phyloP scores from a whole-genome alignment of 2,888 invertebrate species.

The Scaptomyza reducta region DNA sequence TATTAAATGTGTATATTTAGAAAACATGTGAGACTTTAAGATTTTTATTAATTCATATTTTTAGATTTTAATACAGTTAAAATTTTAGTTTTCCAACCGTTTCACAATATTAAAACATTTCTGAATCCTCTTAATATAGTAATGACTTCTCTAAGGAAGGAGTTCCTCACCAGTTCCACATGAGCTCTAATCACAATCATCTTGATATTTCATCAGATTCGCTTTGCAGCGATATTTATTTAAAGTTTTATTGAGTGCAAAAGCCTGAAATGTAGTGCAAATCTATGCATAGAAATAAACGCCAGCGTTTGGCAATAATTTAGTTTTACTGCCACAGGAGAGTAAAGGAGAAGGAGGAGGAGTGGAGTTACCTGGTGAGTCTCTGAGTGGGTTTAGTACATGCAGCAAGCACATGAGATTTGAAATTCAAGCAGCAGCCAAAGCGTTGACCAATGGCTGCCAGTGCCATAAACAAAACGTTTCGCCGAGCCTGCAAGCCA shows the following conservation, averaged over 20 bases:
- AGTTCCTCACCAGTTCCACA: neutral
- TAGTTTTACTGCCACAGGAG: conserved; percentile 55
- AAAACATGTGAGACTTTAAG: neutral
- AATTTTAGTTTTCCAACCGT: no score
- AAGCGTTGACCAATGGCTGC: conserved; percentile 72
- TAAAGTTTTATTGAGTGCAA: conserved; percentile 73
- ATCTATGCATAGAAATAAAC: conserved; percentile 66
- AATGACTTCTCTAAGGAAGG: no score
- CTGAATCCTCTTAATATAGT: no score
- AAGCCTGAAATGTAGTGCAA: conserved; percentile 67
- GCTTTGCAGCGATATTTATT: conserved; percentile 43
- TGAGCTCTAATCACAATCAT: conserved; percentile 23
- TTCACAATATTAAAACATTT: no score
- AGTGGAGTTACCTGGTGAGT: conserved; percentile 11
- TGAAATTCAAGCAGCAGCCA: conserved; percentile 74
- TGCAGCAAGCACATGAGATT: conserved; percentile 51
- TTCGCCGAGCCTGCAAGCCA: conserved; percentile 51
- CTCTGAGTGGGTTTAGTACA: conserved; percentile 54
- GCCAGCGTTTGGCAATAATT: conserved; percentile 70
- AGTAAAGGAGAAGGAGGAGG: neutral
- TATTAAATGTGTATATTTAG: conserved; percentile 1
- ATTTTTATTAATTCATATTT: neutral
- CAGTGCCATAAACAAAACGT: conserved; percentile 77
- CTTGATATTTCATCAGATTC: conserved; percentile 40
- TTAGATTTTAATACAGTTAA: no score